Conservation (phyloP, 2,797 vertebrate genomes). For the Chiroxiphia lanceolata region DNA sequence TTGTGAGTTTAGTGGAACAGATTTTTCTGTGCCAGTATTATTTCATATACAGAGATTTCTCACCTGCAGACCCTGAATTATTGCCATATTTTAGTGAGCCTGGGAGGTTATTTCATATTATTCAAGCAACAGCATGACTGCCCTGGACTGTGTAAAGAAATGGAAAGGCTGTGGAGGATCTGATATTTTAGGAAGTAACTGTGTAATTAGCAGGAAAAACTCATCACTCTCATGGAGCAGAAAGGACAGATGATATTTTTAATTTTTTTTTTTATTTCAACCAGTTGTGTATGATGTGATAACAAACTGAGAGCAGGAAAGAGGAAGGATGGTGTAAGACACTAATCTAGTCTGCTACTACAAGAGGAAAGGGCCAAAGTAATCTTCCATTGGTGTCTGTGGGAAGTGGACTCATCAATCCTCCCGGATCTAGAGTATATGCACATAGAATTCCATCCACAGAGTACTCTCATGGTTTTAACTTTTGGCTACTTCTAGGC, state of each 20-base stretch:
- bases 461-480: background rate
- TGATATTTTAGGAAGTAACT: background rate
- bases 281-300: background rate
- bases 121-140: background rate
- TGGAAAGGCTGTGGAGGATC: background rate
- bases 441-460: background rate
- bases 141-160: background rate
- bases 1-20: background rate
- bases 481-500: background rate
- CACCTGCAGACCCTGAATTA: background rate
- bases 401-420: background rate
- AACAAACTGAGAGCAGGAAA: background rate
- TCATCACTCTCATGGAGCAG: fast-evolving
- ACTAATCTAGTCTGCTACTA: background rate
- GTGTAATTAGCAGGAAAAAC: background rate
- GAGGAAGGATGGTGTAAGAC: background rate
- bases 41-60: background rate
- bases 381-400: background rate
- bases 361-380: background rate
- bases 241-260: background rate
- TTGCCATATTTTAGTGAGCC: fast-evolving
- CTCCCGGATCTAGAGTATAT: background rate
- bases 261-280: background rate
- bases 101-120: background rate
- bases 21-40: background rate